Evolutionary conservation across 1,140 invertebrate genomes (phyloP), one percentile per base, ranked within the genome.

Genomic region (Orius insidiosus): DNA sequence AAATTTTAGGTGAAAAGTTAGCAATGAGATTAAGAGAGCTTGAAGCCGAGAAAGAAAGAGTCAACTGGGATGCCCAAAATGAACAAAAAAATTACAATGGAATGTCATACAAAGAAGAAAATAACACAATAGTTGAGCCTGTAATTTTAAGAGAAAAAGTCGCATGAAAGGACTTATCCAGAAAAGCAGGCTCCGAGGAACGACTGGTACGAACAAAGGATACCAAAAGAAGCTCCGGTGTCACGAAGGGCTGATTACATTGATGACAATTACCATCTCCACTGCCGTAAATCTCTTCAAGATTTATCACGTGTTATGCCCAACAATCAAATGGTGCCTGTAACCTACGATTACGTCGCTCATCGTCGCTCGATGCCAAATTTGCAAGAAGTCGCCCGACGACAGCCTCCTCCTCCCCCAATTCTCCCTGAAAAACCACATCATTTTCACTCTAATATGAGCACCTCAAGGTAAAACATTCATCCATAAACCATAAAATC

Each of bases 301-400:
- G 30, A 5, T 31, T n/a, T 43, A 32, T 24, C 24, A 5, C 39
- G 3, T 33, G 45, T 7, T 2, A 24, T 19, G 10, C 38, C 4
- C 46, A 38, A n/a, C n/a, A n/a, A 8, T 13, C 19, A 43, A 31
- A 43, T 43, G 41, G n/a, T n/a, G 2, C n/a, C 24, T 30, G 24
- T 24, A 14, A 9, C 33, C 35, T 1, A 24, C 7, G 24, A 24
- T 24, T 24, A 24, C 24, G 24, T 24, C 24, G 47, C 72, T 55
- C 75, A 77, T 49, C 66, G 76, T 44, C 71, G 76, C 31, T 79
- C 76, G 0, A 76, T 78, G 74, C 76, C 77, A 0, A 75, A 80
- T 59, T 59, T 79, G 70, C 60, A 63, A 18, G 68, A 68, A 46
- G 61, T 62, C 10, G 40, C 40, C 16, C 37, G 48, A 31, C 45